phyloP scores from a whole-genome alignment of 2,797 vertebrate species.

The Falco cherrug region DNA sequence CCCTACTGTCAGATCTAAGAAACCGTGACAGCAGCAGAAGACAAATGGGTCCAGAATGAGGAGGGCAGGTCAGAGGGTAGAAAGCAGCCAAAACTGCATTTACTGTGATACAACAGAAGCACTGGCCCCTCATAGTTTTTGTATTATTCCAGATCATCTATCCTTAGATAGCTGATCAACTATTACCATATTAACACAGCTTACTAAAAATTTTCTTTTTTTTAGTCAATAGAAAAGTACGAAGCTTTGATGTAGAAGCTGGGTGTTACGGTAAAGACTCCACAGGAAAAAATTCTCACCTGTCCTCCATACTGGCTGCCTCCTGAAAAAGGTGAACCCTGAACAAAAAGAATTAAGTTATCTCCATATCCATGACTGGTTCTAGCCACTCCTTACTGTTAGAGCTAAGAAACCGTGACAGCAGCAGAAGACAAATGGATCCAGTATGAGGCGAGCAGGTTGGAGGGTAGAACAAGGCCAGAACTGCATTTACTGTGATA shows the following conservation, averaged over 20 bases:
- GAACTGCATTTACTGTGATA: not conserved
- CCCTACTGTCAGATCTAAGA: not conserved
- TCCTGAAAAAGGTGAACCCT: conserved; percentile 38
- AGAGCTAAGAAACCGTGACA: not conserved
- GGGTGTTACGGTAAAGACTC: not conserved
- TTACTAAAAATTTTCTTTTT: not conserved
- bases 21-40: not conserved
- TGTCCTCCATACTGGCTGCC: conserved; percentile 54
- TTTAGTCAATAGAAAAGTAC: not conserved
- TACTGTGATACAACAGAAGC: not conserved
- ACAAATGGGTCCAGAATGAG: not conserved
- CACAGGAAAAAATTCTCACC: conserved; percentile 3
- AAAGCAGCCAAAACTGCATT: not conserved
- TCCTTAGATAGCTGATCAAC: not conserved
- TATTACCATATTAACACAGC: not conserved
- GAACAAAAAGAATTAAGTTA: not conserved
- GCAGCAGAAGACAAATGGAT: not conserved
- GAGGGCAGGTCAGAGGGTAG: not conserved
- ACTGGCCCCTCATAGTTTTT: not conserved
- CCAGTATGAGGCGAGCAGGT: not conserved
- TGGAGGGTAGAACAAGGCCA: not conserved
- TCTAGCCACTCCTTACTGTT: not conserved
- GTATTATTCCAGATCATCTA: not conserved
- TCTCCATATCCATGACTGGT: not conserved
- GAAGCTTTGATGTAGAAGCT: not conserved